These are phyloP conservation scores for Drosophila neonasuta DNA, from an alignment of 2,888 invertebrate genomes.

Conservation along the genomic window DNA sequence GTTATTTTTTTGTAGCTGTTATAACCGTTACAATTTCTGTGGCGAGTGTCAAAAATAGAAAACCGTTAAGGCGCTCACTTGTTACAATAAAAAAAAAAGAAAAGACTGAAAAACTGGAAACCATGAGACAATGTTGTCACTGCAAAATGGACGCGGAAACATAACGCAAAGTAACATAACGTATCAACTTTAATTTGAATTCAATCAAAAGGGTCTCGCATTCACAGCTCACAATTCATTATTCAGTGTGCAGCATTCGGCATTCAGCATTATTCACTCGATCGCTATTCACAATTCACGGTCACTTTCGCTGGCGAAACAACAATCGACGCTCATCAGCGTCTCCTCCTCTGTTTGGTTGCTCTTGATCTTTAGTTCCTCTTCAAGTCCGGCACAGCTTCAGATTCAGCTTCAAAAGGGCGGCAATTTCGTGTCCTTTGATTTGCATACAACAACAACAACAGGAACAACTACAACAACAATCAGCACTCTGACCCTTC, in stretches of 20 bases:
- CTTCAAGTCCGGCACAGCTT: conserved; percentile 47
- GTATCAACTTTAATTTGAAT: conserved; percentile 70
- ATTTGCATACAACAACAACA: conserved; percentile 61
- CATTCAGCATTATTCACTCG: conserved; percentile 20
- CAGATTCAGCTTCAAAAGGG: conserved; percentile 45
- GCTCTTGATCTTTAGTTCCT: conserved; percentile 44
- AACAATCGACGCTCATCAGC: conserved; percentile 77
- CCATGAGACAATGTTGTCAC: conserved; percentile 54
- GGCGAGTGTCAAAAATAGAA: conserved; percentile 32
- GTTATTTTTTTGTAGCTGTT: conserved; percentile 14
- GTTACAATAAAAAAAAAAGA: conserved; percentile 49
- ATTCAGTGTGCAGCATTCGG: conserved; percentile 28
- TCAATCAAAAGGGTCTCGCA: conserved; percentile 67
- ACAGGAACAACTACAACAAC: conserved; percentile 32
- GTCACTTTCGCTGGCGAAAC: conserved; percentile 63
- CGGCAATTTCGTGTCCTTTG: conserved; percentile 45
- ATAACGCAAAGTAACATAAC: conserved; percentile 26
- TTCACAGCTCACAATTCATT: conserved; percentile 18
- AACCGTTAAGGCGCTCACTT: conserved; percentile 67
- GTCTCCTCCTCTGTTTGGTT: conserved; percentile 13
- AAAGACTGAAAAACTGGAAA: conserved; percentile 38
- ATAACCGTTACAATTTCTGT: conserved; percentile 55
- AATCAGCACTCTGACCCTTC: conserved; percentile 58
- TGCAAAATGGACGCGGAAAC: conserved; percentile 47
- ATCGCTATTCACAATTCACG: conserved; percentile 41